Evolutionary conservation across 2,888 invertebrate genomes (phyloP).

Genomic region (Amphipyra tragopoginis): DNA sequence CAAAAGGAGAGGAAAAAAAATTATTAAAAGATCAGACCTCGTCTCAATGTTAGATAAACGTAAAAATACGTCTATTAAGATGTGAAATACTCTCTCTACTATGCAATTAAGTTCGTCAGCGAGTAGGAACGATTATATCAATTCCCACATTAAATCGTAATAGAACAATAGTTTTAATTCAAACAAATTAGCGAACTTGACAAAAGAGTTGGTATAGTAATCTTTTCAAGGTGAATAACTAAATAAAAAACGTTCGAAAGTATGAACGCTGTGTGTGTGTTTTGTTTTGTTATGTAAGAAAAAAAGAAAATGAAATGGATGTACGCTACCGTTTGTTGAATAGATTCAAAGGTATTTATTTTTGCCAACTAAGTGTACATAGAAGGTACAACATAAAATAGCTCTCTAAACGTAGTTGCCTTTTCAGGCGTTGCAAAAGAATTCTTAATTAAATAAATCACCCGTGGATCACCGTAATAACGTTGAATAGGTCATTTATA

Average conservation of each 20-base stretch:
- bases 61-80: slow-evolving; percentile 8
- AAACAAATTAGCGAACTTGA: slow-evolving; percentile 39
- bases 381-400: no score
- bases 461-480: no score
- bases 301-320: slow-evolving; percentile 21
- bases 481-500: no score
- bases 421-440: no score
- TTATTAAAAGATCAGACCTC: no score
- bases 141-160: slow-evolving; percentile 35
- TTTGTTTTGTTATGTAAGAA: slow-evolving; percentile 16
- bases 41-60: background rate
- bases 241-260: slow-evolving; percentile 13
- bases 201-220: slow-evolving; percentile 22
- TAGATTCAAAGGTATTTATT: no score
- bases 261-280: slow-evolving; percentile 27
- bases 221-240: slow-evolving; percentile 37
- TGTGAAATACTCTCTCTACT: slow-evolving; percentile 38
- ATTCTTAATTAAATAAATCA: no score
- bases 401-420: no score
- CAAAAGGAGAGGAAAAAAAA: no score
- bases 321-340: background rate
- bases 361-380: no score
- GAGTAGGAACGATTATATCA: slow-evolving; percentile 31
- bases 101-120: slow-evolving; percentile 26
- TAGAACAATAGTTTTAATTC: slow-evolving; percentile 37